phyloP scores from a whole-genome alignment of 2,888 invertebrate genomes.

The Hofmannophila pseudospretella region DNA sequence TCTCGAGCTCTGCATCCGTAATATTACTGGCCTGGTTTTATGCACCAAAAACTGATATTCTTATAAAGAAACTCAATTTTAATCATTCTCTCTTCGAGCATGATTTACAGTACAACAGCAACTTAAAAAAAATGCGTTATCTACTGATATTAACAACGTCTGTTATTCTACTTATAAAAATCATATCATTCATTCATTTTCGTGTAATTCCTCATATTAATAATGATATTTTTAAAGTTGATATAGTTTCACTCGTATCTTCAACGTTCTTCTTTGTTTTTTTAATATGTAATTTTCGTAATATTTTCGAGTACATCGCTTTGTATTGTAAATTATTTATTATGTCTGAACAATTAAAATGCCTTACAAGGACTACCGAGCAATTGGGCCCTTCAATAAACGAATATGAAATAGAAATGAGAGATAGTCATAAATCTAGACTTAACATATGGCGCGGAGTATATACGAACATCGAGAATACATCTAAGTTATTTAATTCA shows the following conservation, averaged over 20 bases:
- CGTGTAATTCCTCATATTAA: slow-evolving; percentile 5
- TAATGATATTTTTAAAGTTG: too few relatives aligned
- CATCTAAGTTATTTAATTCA: slow-evolving; percentile 23
- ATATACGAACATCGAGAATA: slow-evolving; percentile 26
- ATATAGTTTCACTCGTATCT: too few relatives aligned
- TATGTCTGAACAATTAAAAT: slow-evolving; percentile 28
- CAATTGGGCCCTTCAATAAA: not conserved
- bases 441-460: slow-evolving; percentile 29
- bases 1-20: not conserved
- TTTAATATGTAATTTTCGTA: slow-evolving; percentile 8
- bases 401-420: not conserved
- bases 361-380: slow-evolving; percentile 20
- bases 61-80: not conserved
- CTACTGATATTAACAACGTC: not conserved
- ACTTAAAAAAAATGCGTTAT: not conserved
- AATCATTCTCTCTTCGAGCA: not conserved
- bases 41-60: not conserved
- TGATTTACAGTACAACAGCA: not conserved
- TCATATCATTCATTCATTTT: not conserved
- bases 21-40: not conserved
- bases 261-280: too few relatives aligned
- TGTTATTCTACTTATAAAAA: not conserved
- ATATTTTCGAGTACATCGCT: slow-evolving; percentile 11
- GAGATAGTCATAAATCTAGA: slow-evolving; percentile 6
- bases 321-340: slow-evolving; percentile 22